Conservation (phyloP, 2,113 vertebrate genomes). For the Orthonyx spaldingii region DNA sequence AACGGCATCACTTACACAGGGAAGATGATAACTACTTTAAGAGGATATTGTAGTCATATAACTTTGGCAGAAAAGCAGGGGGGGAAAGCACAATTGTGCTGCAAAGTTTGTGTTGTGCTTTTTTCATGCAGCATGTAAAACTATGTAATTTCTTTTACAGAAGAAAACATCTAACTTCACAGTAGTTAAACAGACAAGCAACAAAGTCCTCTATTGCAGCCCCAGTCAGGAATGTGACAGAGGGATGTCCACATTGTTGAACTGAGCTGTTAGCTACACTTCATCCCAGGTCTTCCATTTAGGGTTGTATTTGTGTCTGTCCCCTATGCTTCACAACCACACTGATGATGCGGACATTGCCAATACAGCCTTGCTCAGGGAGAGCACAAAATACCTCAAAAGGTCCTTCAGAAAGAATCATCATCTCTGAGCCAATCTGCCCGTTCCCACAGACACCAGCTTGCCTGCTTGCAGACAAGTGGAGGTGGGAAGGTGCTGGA, state of each 20-base stretch:
- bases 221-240: not conserved
- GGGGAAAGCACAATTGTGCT: not conserved
- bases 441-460: accelerated
- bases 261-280: not conserved
- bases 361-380: not conserved
- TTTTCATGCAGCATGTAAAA: not conserved
- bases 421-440: not conserved
- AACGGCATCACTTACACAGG: not conserved
- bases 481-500: not conserved
- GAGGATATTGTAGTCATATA: not conserved
- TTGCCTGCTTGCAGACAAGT: not conserved
- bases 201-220: not conserved
- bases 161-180: not conserved
- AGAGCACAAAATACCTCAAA: not conserved
- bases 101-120: not conserved
- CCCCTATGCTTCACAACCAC: not conserved
- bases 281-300: not conserved
- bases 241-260: not conserved
- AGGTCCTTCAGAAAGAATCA: not conserved
- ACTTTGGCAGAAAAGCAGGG: not conserved
- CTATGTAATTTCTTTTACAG: not conserved
- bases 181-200: not conserved
- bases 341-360: not conserved
- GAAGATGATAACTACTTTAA: not conserved
- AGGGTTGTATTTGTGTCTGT: not conserved